These are phyloP conservation scores for Tyrophagus putrescentiae DNA, from an alignment of 1,140 invertebrate species.

Conservation along the genomic window DNA sequence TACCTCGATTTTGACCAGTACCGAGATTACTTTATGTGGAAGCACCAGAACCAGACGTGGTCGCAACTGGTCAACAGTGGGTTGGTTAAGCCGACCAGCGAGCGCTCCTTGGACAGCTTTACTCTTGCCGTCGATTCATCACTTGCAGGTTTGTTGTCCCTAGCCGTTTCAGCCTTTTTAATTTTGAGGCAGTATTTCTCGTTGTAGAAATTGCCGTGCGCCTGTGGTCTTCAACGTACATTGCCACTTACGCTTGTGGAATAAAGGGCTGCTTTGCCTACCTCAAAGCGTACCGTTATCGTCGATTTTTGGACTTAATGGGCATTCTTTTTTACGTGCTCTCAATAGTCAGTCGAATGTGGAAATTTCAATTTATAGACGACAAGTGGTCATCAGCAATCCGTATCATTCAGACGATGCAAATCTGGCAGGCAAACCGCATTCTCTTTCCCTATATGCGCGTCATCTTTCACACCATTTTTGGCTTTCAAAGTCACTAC, in stretches of 20 bases:
- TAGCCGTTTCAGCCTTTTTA: neutral
- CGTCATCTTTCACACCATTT: neutral
- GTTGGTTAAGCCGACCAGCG: no score
- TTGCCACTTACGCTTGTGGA: neutral
- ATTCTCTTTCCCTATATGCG: neutral
- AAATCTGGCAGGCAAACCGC: neutral
- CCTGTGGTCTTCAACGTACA: neutral
- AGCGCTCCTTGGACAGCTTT: no score
- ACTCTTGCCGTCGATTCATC: neutral
- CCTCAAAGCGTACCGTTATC: neutral
- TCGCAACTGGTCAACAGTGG: no score
- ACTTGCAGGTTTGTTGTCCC: neutral
- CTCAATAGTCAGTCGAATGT: neutral
- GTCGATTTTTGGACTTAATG: neutral
- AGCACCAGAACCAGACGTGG: no score
- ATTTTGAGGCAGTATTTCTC: neutral
- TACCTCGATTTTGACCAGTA: neutral
- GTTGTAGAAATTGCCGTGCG: neutral
- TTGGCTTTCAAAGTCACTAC: neutral
- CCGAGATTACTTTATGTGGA: no score
- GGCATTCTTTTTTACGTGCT: neutral
- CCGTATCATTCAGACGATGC: neutral
- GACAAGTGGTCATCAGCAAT: neutral
- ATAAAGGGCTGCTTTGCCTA: neutral
- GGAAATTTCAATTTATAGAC: neutral